These are phyloP conservation scores for Dunckerocampus dactyliophorus DNA, from an alignment of 2,113 vertebrate species.

Conservation along the genomic window DNA sequence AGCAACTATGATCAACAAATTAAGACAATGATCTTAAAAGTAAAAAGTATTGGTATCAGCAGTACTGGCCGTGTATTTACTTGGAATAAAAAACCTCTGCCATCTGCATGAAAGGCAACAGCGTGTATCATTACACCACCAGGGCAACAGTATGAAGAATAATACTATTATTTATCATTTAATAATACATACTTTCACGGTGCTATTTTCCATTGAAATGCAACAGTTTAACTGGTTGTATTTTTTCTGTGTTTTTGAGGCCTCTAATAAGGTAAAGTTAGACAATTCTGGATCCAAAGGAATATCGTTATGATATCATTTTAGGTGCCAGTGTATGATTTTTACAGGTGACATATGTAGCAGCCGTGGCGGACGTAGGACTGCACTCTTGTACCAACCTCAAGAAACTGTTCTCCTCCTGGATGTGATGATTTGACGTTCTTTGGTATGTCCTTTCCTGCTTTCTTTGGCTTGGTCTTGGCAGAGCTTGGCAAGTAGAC, in stretches of 20 bases:
- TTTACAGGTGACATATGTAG: not conserved
- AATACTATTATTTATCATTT: no score
- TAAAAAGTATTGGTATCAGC: no score
- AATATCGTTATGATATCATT: no score
- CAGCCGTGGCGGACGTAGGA: not conserved
- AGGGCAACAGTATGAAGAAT: no score
- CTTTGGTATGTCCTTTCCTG: conserved; percentile 80
- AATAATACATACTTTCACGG: no score
- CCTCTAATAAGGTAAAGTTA: not conserved
- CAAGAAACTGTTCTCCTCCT: conserved; percentile 58
- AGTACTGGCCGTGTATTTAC: no score
- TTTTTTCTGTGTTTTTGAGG: not conserved
- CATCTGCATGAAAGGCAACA: no score
- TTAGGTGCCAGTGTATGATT: no score
- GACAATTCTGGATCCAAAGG: not conserved
- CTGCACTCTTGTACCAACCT: conserved; percentile 58
- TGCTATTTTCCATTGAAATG: not conserved
- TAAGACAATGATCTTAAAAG: no score
- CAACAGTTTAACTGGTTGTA: not conserved
- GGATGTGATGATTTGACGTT: conserved; percentile 48
- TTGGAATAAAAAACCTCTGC: no score
- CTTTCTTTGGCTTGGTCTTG: conserved; percentile 84
- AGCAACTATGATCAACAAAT: no score
- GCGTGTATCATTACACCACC: no score
- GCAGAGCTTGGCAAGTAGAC: conserved; percentile 56